phyloP scores from a whole-genome alignment of 2,888 invertebrate species.

The Cerceris rybyensis region DNA sequence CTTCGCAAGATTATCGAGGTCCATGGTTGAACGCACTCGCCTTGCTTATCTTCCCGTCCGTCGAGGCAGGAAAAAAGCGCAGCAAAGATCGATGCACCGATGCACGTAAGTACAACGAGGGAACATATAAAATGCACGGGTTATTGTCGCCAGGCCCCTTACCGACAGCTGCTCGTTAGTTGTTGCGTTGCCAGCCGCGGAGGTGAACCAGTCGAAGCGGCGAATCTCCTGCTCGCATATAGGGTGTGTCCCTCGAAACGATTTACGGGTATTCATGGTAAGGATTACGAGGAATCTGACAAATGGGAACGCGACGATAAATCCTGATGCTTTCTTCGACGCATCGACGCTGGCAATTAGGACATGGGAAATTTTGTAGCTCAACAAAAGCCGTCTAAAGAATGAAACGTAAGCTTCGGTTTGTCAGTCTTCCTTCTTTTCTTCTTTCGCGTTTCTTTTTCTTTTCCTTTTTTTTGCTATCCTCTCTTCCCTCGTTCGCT shows the following conservation, averaged over 20 bases:
- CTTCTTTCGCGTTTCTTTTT: too few species aligned
- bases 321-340: too few species aligned
- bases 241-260: slow-evolving; percentile 37
- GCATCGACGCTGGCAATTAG: too few species aligned
- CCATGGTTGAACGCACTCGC: slow-evolving; percentile 19
- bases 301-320: too few species aligned
- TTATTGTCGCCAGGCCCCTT: slow-evolving; percentile 74
- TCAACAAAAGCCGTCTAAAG: too few species aligned
- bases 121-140: slow-evolving; percentile 73
- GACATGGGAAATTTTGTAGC: too few species aligned
- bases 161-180: slow-evolving; percentile 76
- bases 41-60: slow-evolving; percentile 26
- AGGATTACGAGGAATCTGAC: background rate
- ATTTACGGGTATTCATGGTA: slow-evolving; percentile 2
- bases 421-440: too few species aligned
- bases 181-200: slow-evolving; percentile 70
- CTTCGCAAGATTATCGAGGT: background rate
- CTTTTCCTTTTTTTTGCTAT: too few species aligned
- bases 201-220: slow-evolving; percentile 68
- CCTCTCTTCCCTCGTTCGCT: too few species aligned
- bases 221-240: slow-evolving; percentile 35
- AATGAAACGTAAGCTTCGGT: too few species aligned
- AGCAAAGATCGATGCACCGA: slow-evolving; percentile 50
- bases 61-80: slow-evolving; percentile 18
- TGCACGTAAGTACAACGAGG: slow-evolving; percentile 48